phyloP scores from a whole-genome alignment of 2,888 invertebrate species.

The Pollenia labialis region DNA sequence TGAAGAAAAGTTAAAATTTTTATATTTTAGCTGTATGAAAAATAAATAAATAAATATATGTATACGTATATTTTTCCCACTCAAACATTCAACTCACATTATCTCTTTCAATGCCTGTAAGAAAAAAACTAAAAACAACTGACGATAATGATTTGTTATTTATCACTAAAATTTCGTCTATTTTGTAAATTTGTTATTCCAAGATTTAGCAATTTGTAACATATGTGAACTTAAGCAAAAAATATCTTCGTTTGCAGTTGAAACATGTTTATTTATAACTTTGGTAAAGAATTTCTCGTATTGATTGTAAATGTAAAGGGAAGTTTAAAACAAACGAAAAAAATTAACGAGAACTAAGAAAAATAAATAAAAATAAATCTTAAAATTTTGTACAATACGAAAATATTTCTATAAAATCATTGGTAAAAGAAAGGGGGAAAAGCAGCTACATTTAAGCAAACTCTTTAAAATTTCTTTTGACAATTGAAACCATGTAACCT shows the following conservation, averaged over 20 bases:
- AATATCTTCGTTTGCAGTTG: background rate
- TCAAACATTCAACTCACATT: background rate
- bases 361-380: conserved; percentile 29
- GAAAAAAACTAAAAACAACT: conserved; percentile 22
- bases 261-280: conserved; percentile 48
- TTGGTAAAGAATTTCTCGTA: background rate
- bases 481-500: conserved; percentile 72
- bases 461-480: conserved; percentile 60
- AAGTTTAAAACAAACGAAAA: conserved; percentile 8
- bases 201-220: conserved; percentile 63
- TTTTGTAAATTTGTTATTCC: conserved; percentile 42
- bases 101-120: background rate
- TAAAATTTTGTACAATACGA: conserved; percentile 30
- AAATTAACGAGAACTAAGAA: background rate
- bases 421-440: background rate
- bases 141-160: conserved; percentile 66
- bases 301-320: conserved; percentile 14
- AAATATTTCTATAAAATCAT: background rate
- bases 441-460: conserved; percentile 9
- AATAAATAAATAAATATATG: too few species aligned
- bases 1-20: too few species aligned
- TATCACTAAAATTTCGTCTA: conserved; percentile 48
- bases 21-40: too few species aligned
- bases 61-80: background rate
- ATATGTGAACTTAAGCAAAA: conserved; percentile 56